These are phyloP conservation scores for Agrotis puta DNA, from an alignment of 2,888 invertebrate genomes.

Conservation along the genomic window DNA sequence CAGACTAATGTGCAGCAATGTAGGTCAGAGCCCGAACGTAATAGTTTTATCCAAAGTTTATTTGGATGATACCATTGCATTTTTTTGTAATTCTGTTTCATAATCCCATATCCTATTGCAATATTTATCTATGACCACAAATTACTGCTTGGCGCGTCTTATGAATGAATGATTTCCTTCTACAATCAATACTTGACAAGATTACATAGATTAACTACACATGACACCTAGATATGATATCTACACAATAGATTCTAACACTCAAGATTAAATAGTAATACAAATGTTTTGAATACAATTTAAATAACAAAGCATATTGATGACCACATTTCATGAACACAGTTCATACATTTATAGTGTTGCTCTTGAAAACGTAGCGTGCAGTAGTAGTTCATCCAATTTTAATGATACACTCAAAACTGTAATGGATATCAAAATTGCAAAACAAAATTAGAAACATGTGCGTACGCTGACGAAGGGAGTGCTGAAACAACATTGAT, in stretches of 20 bases:
- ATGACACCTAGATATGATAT: slow-evolving; percentile 18
- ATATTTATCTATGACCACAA: background rate
- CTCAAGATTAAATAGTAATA: slow-evolving; percentile 1
- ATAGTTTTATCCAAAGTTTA: slow-evolving; percentile 53
- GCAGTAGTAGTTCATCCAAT: background rate
- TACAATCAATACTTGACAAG: slow-evolving; percentile 32
- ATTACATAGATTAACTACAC: slow-evolving; percentile 26
- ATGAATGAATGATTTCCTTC: slow-evolving; percentile 40
- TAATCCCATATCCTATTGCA: slow-evolving; percentile 16
- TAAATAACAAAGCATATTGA: background rate
- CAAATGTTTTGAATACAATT: background rate
- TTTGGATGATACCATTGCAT: slow-evolving; percentile 33
- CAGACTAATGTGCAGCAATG: slow-evolving; percentile 42
- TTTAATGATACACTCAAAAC: background rate
- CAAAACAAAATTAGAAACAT: too few relatives aligned
- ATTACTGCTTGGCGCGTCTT: slow-evolving; percentile 3
- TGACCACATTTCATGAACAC: background rate
- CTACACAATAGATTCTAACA: slow-evolving; percentile 5
- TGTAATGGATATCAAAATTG: slow-evolving; percentile 9
- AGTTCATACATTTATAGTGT: background rate
- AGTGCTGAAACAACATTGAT: slow-evolving; percentile 1
- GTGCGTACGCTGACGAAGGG: background rate
- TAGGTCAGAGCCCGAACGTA: slow-evolving; percentile 52
- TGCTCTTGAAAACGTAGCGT: background rate
- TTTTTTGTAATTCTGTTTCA: slow-evolving; percentile 17